phyloP scores from a whole-genome alignment of 2,888 invertebrate genomes.

The Opisthograptis luteolata region DNA sequence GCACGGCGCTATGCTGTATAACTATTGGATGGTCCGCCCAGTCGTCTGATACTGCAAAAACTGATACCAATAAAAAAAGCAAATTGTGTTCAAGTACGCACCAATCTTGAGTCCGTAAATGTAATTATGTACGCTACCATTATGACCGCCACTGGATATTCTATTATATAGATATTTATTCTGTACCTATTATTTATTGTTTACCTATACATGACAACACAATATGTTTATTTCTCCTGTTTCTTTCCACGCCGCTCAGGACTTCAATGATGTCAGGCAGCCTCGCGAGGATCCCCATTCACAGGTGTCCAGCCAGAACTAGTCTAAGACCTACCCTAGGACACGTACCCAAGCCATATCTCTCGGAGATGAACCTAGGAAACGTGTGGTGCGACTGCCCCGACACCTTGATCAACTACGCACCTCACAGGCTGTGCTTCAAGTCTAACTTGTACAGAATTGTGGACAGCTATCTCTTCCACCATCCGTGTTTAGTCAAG shows the following conservation, averaged over 20 bases:
- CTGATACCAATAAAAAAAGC: too few species aligned
- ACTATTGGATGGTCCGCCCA: too few species aligned
- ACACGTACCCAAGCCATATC: conserved; percentile 32
- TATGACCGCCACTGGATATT: too few species aligned
- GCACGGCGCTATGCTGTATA: too few species aligned
- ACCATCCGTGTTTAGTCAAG: conserved; percentile 66
- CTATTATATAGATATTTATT: too few species aligned
- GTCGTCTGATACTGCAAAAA: too few species aligned
- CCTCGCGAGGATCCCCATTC: conserved; percentile 79
- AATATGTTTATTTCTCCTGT: neutral
- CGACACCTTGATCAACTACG: conserved; percentile 64
- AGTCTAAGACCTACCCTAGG: conserved; percentile 32
- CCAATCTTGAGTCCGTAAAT: too few species aligned
- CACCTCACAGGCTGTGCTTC: conserved; percentile 65
- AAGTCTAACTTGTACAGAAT: conserved; percentile 64
- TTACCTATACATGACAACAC: too few species aligned
- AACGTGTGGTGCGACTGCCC: conserved; percentile 69
- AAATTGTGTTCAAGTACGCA: too few species aligned
- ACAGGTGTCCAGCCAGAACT: conserved; percentile 71
- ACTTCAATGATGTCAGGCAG: conserved; percentile 78
- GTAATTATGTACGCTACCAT: too few species aligned
- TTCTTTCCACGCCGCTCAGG: conserved; percentile 71
- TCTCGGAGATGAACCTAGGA: conserved; percentile 51
- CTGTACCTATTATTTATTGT: too few species aligned
- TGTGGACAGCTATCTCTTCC: conserved; percentile 63